phyloP scores from a whole-genome alignment of 1,140 invertebrate species.

The Charaxes varanes region DNA sequence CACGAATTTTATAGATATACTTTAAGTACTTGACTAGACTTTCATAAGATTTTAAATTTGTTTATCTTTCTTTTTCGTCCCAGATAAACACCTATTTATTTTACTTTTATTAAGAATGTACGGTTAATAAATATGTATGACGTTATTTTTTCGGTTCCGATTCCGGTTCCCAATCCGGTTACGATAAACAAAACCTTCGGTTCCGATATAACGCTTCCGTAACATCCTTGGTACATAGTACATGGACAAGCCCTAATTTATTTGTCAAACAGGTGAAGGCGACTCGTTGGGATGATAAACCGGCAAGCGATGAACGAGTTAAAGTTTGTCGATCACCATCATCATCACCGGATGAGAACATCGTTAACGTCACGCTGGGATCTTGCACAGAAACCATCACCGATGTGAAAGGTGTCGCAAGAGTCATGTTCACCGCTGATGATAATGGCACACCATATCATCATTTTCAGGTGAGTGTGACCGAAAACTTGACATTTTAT shows the following conservation, averaged over 20 bases:
- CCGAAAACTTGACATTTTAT: too few species aligned
- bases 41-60: too few species aligned
- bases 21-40: too few species aligned
- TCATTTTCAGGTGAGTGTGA: constrained; percentile 37
- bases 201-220: too few species aligned
- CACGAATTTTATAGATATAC: too few species aligned
- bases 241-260: neutral
- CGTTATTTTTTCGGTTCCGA: too few species aligned
- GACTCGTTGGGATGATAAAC: constrained; percentile 51
- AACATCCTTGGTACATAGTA: neutral
- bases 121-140: too few species aligned
- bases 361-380: constrained; percentile 1
- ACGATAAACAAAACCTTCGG: too few species aligned
- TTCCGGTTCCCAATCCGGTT: too few species aligned
- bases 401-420: constrained; percentile 37
- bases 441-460: constrained; percentile 31
- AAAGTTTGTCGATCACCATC: constrained; percentile 35
- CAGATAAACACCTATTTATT: too few species aligned
- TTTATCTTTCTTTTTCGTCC: neutral
- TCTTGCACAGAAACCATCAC: constrained; percentile 34
- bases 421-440: constrained; percentile 41
- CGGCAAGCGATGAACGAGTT: constrained; percentile 30
- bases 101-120: too few species aligned
- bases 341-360: neutral
- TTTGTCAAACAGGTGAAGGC: constrained; percentile 48